Evolutionary conservation across 2,113 vertebrate species (phyloP).

Genomic region (Cavia aperea): DNA sequence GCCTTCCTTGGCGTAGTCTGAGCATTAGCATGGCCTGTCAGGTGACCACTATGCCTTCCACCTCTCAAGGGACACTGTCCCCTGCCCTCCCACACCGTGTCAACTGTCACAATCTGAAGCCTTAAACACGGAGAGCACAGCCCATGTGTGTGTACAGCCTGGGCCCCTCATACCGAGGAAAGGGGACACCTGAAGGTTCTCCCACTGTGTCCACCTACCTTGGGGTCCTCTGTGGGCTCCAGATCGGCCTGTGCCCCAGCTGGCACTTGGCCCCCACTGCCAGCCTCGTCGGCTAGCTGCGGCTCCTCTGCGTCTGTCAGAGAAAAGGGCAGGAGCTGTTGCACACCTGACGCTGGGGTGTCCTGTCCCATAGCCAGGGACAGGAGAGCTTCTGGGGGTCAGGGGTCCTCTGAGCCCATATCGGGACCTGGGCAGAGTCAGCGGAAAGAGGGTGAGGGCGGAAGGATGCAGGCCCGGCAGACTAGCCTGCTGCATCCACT

Average conservation of each 20-base stretch:
- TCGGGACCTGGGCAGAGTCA: neutral
- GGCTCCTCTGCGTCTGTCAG: slow-evolving; percentile 80
- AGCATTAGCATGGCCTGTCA: neutral
- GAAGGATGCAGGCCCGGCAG: neutral
- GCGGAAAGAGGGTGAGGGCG: neutral
- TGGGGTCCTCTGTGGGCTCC: slow-evolving; percentile 69
- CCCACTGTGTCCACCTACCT: slow-evolving; percentile 60
- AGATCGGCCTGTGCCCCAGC: slow-evolving; percentile 70
- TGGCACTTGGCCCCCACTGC: slow-evolving; percentile 69
- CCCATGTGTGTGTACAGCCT: fast-evolving
- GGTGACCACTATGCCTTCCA: neutral
- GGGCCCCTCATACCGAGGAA: fast-evolving
- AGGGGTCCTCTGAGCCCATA: too few relatives aligned
- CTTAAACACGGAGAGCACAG: neutral
- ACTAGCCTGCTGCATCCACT: neutral
- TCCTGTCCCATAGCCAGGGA: neutral
- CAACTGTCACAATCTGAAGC: fast-evolving
- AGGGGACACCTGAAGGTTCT: neutral
- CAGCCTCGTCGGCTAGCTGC: slow-evolving; percentile 79
- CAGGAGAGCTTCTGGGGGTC: neutral
- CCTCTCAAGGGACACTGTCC: neutral
- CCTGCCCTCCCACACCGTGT: too few relatives aligned
- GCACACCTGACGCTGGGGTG: fast-evolving
- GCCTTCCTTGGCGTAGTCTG: neutral
- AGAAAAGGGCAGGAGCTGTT: neutral